Evolutionary conservation across 2,113 vertebrate genomes (phyloP).

Genomic region (Montifringilla adamsi): DNA sequence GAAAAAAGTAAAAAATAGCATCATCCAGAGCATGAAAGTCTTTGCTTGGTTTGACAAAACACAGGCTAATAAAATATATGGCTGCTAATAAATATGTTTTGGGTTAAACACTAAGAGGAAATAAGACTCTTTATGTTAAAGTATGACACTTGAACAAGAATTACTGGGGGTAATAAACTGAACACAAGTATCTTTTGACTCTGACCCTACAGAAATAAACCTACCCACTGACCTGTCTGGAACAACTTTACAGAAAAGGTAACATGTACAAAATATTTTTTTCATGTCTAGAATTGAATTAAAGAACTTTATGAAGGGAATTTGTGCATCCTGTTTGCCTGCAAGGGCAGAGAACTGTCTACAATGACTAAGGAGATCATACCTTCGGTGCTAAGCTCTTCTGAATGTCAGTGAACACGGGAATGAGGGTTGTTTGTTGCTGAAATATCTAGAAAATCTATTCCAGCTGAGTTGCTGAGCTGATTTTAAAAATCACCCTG

Average conservation of each 20-base stretch:
- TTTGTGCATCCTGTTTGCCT: background rate
- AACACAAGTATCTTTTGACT: background rate
- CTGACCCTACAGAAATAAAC: background rate
- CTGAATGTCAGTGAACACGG: background rate
- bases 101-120: background rate
- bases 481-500: background rate
- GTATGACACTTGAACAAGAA: background rate
- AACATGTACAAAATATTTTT: background rate
- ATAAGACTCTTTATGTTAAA: background rate
- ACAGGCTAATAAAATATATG: background rate
- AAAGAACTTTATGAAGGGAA: background rate
- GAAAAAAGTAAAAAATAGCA: background rate
- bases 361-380: background rate
- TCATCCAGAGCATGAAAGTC: background rate
- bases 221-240: background rate
- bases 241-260: background rate
- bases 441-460: background rate
- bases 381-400: background rate
- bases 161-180: background rate
- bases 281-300: background rate
- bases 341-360: background rate
- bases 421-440: background rate
- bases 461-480: background rate
- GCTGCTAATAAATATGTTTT: background rate
- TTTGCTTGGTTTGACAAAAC: background rate